These are phyloP conservation scores for Aspiorhynchus laticeps DNA, from an alignment of 2,113 vertebrate genomes.

Conservation along the genomic window DNA sequence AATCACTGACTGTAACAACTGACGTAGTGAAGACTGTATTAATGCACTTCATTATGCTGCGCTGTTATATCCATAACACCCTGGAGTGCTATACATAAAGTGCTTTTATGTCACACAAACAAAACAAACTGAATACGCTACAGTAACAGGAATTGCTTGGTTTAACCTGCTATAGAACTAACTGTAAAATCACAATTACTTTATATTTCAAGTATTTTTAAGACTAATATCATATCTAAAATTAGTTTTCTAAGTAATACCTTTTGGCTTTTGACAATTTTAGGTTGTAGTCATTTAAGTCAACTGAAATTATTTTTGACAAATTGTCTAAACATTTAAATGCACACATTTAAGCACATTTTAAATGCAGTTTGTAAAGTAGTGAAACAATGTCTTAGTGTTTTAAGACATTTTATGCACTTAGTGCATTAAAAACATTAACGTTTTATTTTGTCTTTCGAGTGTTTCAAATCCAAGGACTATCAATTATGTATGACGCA, in stretches of 20 bases:
- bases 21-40: not conserved
- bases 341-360: not conserved
- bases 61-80: not conserved
- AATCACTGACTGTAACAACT: not conserved
- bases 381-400: not conserved
- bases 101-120: not conserved
- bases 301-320: not conserved
- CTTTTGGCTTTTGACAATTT: not conserved
- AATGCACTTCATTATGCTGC: not conserved
- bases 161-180: not conserved
- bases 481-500: not conserved
- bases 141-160: not conserved
- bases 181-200: too few species aligned
- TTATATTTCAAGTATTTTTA: not conserved
- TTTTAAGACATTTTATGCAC: not conserved
- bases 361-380: not conserved
- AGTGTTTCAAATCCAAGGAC: not conserved
- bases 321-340: not conserved
- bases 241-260: not conserved
- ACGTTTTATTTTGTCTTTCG: not conserved
- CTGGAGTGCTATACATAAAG: not conserved
- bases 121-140: not conserved
- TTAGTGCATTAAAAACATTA: not conserved
- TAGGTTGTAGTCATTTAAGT: not conserved
- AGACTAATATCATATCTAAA: not conserved